Evolutionary conservation across 2,888 invertebrate genomes (phyloP), one percentile per base, ranked within the genome.

Genomic region (Chaitophorus viminalis): DNA sequence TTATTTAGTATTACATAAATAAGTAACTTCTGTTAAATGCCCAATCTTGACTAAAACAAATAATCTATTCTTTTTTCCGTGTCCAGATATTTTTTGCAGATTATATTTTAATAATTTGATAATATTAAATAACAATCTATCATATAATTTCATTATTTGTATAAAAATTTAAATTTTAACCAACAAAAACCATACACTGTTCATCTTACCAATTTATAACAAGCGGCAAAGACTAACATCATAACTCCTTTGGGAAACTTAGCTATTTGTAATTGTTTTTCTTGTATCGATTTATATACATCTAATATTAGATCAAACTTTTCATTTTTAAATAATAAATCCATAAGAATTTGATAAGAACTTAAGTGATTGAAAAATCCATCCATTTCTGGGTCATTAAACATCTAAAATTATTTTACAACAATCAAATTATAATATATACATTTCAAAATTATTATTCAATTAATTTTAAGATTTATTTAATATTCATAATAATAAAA

Each of bases 291-390:
- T n/a, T 95, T 93, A 91, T 94, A 95, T 6, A 94, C 92, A 72
- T 93, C 92, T 88, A 94, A 91, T 90, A 96, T 93, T 89, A 96
- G 94, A 36, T 94, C 91, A 90, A 95, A 96, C 92, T 93, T 94
- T 89, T 93, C 91, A 91, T 95, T 94, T 89, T 93, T 94, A 90
- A 93, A 96, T 0, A 96, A 91, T 4, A 96, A 92, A 91, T 96
- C 95, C 90, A 96, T 91, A 1, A 96, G 91, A 88, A 96, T 92
- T 90, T 95, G 94, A 90, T 93, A 94, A 0, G 93, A 92, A 9
- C 94, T 92, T 25, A 94, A 90, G 91, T 96, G 96, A 91, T 95
- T 94, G 91, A 96, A 96, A 90, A 96, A 94, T 14, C 93, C 93
- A 31, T 91, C 91, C 54, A 95, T 92, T 75, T 92, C 92, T 3